phyloP scores from a whole-genome alignment of 2,888 invertebrate genomes.

The Boloria euphrosyne region DNA sequence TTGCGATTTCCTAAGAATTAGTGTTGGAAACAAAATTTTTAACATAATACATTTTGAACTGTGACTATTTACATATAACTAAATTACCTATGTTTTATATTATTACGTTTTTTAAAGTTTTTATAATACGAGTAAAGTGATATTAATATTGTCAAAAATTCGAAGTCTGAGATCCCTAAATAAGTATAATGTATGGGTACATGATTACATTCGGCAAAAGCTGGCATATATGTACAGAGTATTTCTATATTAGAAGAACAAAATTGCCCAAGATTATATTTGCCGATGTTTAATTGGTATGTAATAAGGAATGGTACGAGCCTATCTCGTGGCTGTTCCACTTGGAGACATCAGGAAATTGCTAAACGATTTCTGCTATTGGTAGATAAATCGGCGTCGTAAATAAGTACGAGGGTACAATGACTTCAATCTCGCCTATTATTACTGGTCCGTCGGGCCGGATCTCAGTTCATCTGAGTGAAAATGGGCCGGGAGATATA shows the following conservation, averaged over 20 bases:
- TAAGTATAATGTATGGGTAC: too few species aligned
- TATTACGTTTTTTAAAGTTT: too few species aligned
- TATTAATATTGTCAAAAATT: too few species aligned
- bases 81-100: too few species aligned
- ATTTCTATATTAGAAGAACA: background rate
- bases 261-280: background rate
- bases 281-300: background rate
- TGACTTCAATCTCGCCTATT: constrained; percentile 51
- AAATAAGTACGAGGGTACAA: constrained; percentile 54
- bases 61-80: too few species aligned
- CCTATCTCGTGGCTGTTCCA: constrained; percentile 7
- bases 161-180: too few species aligned
- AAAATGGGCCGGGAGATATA: constrained; percentile 31
- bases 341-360: constrained; percentile 19
- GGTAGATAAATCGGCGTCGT: constrained; percentile 44
- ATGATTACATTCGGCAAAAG: too few species aligned
- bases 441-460: constrained; percentile 47
- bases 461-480: constrained; percentile 43
- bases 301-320: background rate
- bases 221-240: too few species aligned
- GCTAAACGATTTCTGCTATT: constrained; percentile 28
- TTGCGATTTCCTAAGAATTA: too few species aligned
- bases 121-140: too few species aligned
- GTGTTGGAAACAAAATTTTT: too few species aligned
- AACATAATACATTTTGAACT: too few species aligned